A percentile compares a stretch with the other conserved stretches of the same genome.
Evolutionary conservation across 2,113 vertebrate species (phyloP).

Genomic region (Columba janthina): DNA sequence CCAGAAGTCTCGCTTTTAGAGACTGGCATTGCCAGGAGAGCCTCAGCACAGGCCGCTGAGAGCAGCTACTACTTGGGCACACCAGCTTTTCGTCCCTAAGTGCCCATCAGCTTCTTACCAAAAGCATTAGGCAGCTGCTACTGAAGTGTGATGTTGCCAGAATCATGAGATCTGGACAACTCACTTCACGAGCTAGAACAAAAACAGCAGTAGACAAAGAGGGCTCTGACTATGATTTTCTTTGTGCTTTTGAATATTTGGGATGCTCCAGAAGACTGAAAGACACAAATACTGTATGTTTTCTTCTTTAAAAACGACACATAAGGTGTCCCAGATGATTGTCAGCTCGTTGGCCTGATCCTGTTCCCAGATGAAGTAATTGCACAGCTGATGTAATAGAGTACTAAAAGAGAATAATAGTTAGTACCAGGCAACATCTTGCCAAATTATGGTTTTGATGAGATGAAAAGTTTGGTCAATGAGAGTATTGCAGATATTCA

Average conservation of each 20-base stretch:
- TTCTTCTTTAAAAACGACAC: not conserved
- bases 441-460: not conserved
- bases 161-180: not conserved
- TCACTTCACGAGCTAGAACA: not conserved
- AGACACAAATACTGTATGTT: not conserved
- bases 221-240: not conserved
- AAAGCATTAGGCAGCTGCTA: not conserved
- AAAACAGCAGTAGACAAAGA: not conserved
- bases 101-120: not conserved
- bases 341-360: not conserved
- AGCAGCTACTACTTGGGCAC: not conserved
- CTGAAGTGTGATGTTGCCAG: not conserved
- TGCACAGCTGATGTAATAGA: not conserved
- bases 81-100: not conserved
- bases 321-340: not conserved
- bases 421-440: not conserved
- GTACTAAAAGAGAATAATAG: not conserved
- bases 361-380: not conserved
- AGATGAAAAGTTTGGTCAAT: not conserved
- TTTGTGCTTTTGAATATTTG: not conserved
- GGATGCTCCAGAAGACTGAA: not conserved
- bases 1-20: not conserved
- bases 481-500: not conserved
- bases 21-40: not conserved
- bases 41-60: fast-evolving